Percentiles rank a stretch among this genome's conserved stretches.
These are phyloP conservation scores for Metellina segmentata DNA, from an alignment of 2,888 invertebrate genomes.

Conservation along the genomic window DNA sequence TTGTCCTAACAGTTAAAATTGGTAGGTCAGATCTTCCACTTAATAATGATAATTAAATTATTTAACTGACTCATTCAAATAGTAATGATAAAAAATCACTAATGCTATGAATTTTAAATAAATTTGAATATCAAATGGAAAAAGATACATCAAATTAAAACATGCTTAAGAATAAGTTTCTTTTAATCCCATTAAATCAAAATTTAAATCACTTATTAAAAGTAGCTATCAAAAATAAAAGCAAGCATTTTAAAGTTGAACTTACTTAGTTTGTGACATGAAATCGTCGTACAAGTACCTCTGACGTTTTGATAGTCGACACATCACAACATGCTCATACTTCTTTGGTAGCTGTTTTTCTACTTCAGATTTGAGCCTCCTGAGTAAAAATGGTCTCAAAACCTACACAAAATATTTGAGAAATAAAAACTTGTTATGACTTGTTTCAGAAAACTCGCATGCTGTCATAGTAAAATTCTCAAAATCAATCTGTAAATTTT, in stretches of 20 bases:
- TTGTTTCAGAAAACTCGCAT: neutral
- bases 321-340: conserved; percentile 96
- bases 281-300: conserved; percentile 99
- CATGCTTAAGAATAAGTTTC: neutral
- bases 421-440: neutral
- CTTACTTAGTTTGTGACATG: conserved; percentile 96
- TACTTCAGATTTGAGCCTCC: conserved; percentile 95
- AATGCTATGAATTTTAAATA: neutral
- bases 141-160: neutral
- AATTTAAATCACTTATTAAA: neutral
- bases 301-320: conserved; percentile 96
- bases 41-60: too few relatives aligned
- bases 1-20: neutral
- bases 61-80: too few relatives aligned
- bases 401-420: conserved; percentile 84
- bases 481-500: too few relatives aligned
- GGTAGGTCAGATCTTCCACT: too few relatives aligned
- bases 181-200: neutral
- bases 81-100: neutral
- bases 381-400: conserved; percentile 93
- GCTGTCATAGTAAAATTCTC: neutral
- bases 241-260: conserved; percentile 77
- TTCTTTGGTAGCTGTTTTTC: conserved; percentile 98
- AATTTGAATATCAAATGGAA: neutral
- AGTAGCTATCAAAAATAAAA: neutral